Conservation (phyloP, 2,113 vertebrate species). For the Mobula hypostoma region DNA sequence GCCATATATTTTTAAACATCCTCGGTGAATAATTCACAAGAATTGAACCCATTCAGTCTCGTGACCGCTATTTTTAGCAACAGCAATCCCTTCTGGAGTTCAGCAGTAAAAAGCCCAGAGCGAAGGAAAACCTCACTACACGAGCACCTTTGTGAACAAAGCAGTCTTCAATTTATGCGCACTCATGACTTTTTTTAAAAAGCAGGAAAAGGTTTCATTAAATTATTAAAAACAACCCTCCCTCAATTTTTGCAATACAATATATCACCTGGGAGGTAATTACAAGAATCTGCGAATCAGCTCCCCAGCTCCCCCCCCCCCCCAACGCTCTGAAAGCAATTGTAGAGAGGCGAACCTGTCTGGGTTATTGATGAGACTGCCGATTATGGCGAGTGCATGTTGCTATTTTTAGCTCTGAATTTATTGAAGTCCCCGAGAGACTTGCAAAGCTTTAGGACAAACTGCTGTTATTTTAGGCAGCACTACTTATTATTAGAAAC, state of each 20-base stretch:
- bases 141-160: background rate
- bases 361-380: constrained; percentile 18
- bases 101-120: background rate
- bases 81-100: constrained; percentile 6
- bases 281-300: constrained; percentile 27
- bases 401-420: constrained; percentile 30
- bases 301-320: background rate
- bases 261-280: constrained; percentile 31
- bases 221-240: background rate
- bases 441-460: constrained; percentile 28
- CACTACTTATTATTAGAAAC: constrained; percentile 28
- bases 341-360: constrained; percentile 5
- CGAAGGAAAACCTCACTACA: background rate
- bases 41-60: background rate
- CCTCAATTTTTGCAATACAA: background rate
- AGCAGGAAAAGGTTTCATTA: background rate
- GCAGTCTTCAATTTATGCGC: background rate
- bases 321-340: background rate
- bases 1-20: background rate
- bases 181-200: background rate
- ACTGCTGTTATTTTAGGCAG: constrained; percentile 31
- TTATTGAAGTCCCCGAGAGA: constrained; percentile 29
- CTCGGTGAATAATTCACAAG: background rate
- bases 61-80: constrained; percentile 12
- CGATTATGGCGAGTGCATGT: background rate